Evolutionary conservation across 2,888 invertebrate species (phyloP).

Genomic region (Thereva unica): DNA sequence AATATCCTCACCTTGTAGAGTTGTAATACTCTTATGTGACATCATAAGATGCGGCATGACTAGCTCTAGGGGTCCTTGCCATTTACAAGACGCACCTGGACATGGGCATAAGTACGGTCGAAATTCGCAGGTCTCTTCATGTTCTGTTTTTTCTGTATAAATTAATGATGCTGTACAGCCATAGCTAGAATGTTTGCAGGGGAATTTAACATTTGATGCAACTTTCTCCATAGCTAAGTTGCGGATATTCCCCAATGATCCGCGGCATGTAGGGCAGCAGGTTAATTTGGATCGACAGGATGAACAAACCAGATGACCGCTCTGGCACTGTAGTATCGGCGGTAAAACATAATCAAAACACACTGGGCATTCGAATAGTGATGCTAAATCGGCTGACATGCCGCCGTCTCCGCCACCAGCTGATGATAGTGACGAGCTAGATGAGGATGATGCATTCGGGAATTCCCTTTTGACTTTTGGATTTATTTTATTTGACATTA

Average conservation of each 20-base stretch:
- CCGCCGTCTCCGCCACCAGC: conserved; percentile 58
- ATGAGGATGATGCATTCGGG: conserved; percentile 57
- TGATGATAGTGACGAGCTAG: conserved; percentile 57
- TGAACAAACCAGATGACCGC: conserved; percentile 97
- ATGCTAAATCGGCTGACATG: conserved; percentile 85
- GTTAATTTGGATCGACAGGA: conserved; percentile 95
- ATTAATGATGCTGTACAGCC: conserved; percentile 91
- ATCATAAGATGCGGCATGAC: conserved; percentile 98
- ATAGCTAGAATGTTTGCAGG: conserved; percentile 96
- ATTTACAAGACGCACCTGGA: conserved; percentile 99
- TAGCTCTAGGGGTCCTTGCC: conserved; percentile 97
- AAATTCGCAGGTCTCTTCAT: conserved; percentile 98
- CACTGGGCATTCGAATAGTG: conserved; percentile 93
- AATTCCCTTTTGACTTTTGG: conserved; percentile 52
- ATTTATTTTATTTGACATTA: conserved; percentile 59
- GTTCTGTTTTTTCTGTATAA: conserved; percentile 97
- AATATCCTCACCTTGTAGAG: conserved; percentile 98
- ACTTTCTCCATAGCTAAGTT: conserved; percentile 99
- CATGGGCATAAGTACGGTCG: conserved; percentile 98
- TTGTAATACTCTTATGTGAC: conserved; percentile 97
- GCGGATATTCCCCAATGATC: conserved; percentile 94
- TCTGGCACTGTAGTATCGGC: conserved; percentile 97
- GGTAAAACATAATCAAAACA: conserved; percentile 99
- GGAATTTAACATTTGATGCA: conserved; percentile 97
- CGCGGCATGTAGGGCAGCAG: conserved; percentile 97